Base-by-base conservation (phyloP, 2,888 invertebrate genomes). In the Furcula furcula region DNA sequence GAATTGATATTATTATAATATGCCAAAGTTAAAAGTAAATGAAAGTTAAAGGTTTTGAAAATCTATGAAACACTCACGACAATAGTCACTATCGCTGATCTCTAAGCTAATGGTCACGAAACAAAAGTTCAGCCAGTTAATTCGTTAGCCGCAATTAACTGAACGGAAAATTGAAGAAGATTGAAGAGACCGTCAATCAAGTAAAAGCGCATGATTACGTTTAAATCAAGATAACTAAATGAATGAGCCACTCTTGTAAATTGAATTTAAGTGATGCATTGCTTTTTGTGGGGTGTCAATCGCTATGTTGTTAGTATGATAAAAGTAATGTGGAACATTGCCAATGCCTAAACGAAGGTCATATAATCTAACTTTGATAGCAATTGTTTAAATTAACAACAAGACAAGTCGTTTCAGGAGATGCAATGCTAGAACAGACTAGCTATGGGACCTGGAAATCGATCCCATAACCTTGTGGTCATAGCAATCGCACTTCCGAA, bases 171-270 rank as follows among this genome's bases (percentile, higher is more conserved):
- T 78, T 74, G 75, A 63, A 72, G 60, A 71, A 71, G 66, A 72
- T 74, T 73, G 74, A 43, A 57, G 47, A 67, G 59, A 61, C 63
- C 73, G 81, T 85, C 85, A 87, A 85, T 88, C 86, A 86, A 76
- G 76, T 77, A 72, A 78, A 79, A 80, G 61, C 74, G 70, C 75
- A 75, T 76, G 71, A 85, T 84, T 83, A 84, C 67, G 66, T 75
- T 67, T 68, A 72, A 76, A 87, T 87, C 81, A 70, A 72, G 84
- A 85, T 85, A 76, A 67, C 73, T 79, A 84, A 87, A 86, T 85
- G 78, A 86, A 82, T 78, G 65, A 55, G 68, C 68, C 76, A 84
- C 82, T 86, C 84, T 62, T 69, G 63, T 65, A 73, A 84, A 85
- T 87, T 80, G 78, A 73, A 79, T 75, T 47, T 75, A 76, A 82